Evolutionary conservation across 2,888 invertebrate species (phyloP).

Genomic region (Coleophora deauratella): DNA sequence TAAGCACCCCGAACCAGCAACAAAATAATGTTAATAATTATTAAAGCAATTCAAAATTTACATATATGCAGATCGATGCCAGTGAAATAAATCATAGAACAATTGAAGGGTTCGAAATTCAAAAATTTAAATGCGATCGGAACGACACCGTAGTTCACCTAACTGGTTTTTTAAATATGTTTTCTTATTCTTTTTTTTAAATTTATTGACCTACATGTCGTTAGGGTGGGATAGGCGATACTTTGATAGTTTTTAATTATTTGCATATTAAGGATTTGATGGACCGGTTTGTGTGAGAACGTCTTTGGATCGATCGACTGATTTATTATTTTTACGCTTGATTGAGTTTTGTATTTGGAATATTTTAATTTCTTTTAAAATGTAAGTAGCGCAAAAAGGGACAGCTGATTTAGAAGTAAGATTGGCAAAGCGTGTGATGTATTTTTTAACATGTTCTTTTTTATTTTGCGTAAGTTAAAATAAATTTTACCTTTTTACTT

Average conservation of each 20-base stretch:
- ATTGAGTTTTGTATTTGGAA: conserved; percentile 26
- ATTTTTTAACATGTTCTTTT: too few relatives aligned
- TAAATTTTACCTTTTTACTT: too few relatives aligned
- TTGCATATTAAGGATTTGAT: conserved; percentile 55
- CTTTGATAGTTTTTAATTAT: conserved; percentile 45
- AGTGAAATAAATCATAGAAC: conserved; percentile 69
- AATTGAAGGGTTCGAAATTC: conserved; percentile 41
- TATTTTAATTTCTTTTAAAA: neutral
- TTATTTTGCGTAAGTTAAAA: too few relatives aligned
- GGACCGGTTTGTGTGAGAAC: conserved; percentile 50
- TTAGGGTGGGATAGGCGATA: conserved; percentile 35
- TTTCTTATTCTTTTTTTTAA: conserved; percentile 41
- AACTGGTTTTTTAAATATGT: conserved; percentile 48
- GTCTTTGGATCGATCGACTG: conserved; percentile 28
- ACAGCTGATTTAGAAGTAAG: too few relatives aligned
- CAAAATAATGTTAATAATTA: conserved; percentile 49
- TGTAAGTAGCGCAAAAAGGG: too few relatives aligned
- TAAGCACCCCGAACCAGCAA: conserved; percentile 43
- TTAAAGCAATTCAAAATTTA: conserved; percentile 31
- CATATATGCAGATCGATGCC: conserved; percentile 63
- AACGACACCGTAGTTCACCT: conserved; percentile 13
- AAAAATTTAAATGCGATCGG: conserved; percentile 29
- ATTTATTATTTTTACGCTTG: conserved; percentile 47
- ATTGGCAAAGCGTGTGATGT: too few relatives aligned
- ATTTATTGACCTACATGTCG: conserved; percentile 60